Evolutionary conservation across 1,140 invertebrate genomes (phyloP).

Genomic region (Sycobia sp.): DNA sequence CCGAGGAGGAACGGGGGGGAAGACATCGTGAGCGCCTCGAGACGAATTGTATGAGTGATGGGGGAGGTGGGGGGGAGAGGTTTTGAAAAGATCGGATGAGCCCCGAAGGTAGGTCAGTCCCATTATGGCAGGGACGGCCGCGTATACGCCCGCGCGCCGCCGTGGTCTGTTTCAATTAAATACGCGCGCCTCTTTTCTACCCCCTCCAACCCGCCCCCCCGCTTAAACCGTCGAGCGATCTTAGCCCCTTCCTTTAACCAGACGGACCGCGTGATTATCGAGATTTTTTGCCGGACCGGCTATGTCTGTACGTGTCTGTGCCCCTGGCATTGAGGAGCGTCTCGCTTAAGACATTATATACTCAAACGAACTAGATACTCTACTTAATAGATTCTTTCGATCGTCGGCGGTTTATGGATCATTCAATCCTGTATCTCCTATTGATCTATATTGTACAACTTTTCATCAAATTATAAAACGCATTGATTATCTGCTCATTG

Average conservation of each 20-base stretch:
- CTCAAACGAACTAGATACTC: too few relatives aligned
- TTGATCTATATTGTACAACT: too few relatives aligned
- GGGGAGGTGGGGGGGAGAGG: too few relatives aligned
- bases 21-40: not conserved
- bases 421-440: too few relatives aligned
- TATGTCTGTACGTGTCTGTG: too few relatives aligned
- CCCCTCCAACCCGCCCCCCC: not conserved
- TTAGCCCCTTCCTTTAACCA: not conserved
- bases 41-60: slow-evolving; percentile 57
- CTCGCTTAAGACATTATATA: too few relatives aligned
- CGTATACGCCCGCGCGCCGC: not conserved
- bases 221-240: not conserved
- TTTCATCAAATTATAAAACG: too few relatives aligned
- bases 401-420: too few relatives aligned
- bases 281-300: slow-evolving; percentile 16
- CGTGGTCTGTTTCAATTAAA: slow-evolving; percentile 41
- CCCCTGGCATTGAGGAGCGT: too few relatives aligned
- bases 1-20: slow-evolving; percentile 1
- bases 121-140: slow-evolving; percentile 41
- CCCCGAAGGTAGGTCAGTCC: slow-evolving; percentile 60
- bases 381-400: too few relatives aligned
- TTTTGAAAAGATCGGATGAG: slow-evolving; percentile 62
- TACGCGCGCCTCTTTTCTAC: slow-evolving; percentile 26
- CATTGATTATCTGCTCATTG: too few relatives aligned
- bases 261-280: slow-evolving; percentile 3